Evolutionary conservation across 2,113 vertebrate species (phyloP), one percentile per base, ranked within the genome.

Genomic region (Chaenogobius annularis): DNA sequence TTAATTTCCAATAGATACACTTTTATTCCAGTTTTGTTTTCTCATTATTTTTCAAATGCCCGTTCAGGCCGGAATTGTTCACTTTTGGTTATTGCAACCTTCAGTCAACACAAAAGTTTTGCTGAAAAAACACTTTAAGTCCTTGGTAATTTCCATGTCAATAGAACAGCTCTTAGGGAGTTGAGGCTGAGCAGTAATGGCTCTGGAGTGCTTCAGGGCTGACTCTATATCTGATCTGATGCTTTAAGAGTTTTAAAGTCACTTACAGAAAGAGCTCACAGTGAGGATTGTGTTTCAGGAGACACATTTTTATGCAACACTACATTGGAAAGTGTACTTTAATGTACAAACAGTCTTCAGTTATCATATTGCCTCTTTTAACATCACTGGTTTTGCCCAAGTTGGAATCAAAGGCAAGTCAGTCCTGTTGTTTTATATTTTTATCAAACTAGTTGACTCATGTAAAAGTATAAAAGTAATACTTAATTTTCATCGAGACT

Each of bases 131-230:
- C 15, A 70, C 84, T 66, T 74, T 72, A 52, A 23, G 55, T 48
- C 55, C 65, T 70, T 43, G 75, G 74, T 82, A 69, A 87, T 88
- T 86, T 87, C 79, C 78, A 87, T 83, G 85, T 87, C 82, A 87
- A 78, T 80, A 69, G 80, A 10, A 0, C 63, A 74, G 70, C 81
- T 86, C 77, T 81, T 72, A 81, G 89, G 78, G 79, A 82, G 85
- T 83, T 85, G 81, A 82, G 61, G 67, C 74, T 73, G 61, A 54
- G 78, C 73, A 82, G 71, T 58, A 79, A 72, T 69, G 46, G 79
- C 22, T 73, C 59, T 70, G 19, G 66, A 77, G 65, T 56, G 79
- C 69, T 79, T 73, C 77, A 84, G 84, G 82, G 84, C 77, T 85
- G 54, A 77, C 2, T 26, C 64, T 74, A 72, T 73, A 81, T 73